phyloP scores from a whole-genome alignment of 1,140 invertebrate species.

The Planococcus citri region DNA sequence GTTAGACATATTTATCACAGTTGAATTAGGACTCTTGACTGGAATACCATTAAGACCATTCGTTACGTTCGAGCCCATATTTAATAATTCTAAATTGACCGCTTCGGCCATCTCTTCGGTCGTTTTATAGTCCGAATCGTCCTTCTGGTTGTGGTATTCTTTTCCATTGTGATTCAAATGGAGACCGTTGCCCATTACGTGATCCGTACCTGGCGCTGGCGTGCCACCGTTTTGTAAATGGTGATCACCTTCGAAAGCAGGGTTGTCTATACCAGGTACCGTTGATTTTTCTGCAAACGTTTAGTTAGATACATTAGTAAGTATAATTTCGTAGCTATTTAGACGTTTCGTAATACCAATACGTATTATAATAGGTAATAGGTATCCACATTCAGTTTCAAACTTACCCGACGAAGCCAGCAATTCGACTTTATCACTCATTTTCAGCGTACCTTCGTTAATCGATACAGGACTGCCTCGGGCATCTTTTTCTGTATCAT shows the following conservation, averaged over 20 bases:
- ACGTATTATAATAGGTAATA: too few species aligned
- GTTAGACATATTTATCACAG: constrained; percentile 54
- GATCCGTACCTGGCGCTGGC: background rate
- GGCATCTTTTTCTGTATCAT: background rate
- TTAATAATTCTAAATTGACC: constrained; percentile 65
- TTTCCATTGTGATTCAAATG: background rate
- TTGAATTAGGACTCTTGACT: constrained; percentile 47
- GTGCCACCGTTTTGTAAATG: constrained; percentile 12
- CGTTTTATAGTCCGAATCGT: constrained; percentile 1
- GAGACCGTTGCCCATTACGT: background rate
- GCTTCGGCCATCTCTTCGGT: constrained; percentile 49
- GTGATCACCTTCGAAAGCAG: constrained; percentile 25
- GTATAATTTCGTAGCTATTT: too few species aligned
- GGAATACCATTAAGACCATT: constrained; percentile 33
- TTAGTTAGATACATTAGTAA: too few species aligned
- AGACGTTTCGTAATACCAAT: too few species aligned
- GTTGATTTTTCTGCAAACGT: constrained; percentile 24
- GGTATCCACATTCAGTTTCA: too few species aligned
- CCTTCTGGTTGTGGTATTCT: constrained; percentile 24
- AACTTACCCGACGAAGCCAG: background rate
- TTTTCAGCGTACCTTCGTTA: background rate
- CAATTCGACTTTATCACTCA: background rate
- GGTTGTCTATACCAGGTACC: constrained; percentile 30
- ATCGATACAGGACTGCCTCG: background rate
- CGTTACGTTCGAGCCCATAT: constrained; percentile 46